Base-by-base conservation (phyloP, 2,888 invertebrate species). In the Parascotia fuliginaria region DNA sequence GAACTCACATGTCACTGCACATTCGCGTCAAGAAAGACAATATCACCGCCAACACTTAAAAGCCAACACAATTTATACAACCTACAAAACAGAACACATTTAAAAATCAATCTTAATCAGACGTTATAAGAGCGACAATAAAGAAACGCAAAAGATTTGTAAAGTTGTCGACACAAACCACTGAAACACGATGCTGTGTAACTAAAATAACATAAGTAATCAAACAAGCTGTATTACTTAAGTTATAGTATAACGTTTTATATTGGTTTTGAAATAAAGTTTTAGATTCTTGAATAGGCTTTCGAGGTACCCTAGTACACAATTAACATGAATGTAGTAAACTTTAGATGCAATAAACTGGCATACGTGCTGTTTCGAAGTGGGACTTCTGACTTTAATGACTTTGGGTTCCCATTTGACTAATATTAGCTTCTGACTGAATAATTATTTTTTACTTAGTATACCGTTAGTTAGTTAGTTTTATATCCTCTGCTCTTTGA, bases 111-210 rank as follows among this genome's bases (percentile, higher is more conserved):
- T 49, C 24, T 43, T 63, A 52, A 5, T 0, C 0, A 9, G 1
- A 13, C 0, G 2, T 0, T 0, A 42, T 31, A 58, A 42, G 37
- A 31, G 15, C 38, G 2, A 16, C 0, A 0, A 3, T 9, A 15
- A 32, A 33, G 15, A 15, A n/a, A 37, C 0, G 22, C 11, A n/a
- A 0, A 9, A 16, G 0, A 15, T 11, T 22, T 5, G 3, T 44
- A 49, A 33, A 2, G 43, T 63, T 62, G 67, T 66, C 24, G 53
- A 54, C 52, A 50, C 62, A 77, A 82, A 85, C 85, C 85, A 52
- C 85, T 84, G 85, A 84, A 85, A 85, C 68, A 70, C 55, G 76
- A 86, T 69, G 72, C 80, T 68, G 24, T 48, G 51, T 43, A 58
- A 44, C 44, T 36, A 49, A 58, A 49, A 45, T 57, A 28, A 38